Conservation (phyloP, 2,113 vertebrate genomes). For the Telmatochromis sp. region DNA sequence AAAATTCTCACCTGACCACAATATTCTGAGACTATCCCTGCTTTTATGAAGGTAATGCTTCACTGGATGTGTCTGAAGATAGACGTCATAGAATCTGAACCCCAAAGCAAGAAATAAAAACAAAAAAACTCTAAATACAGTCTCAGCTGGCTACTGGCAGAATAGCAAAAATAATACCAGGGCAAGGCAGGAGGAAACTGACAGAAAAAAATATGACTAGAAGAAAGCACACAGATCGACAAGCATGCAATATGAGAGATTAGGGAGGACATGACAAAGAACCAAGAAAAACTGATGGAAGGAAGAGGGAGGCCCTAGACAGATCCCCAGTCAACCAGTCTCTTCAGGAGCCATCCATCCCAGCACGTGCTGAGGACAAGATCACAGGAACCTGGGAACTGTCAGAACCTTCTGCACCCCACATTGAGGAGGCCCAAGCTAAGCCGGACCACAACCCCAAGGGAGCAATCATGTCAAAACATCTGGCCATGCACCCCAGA, state of each 20-base stretch:
- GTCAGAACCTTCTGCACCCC: not conserved
- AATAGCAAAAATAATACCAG: not conserved
- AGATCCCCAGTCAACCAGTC: not conserved
- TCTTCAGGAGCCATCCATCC: not conserved
- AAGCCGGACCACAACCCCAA: not conserved
- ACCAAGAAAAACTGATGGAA: not conserved
- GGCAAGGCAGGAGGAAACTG: not conserved
- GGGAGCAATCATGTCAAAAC: not conserved
- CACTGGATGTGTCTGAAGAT: not conserved
- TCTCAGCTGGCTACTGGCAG: not conserved
- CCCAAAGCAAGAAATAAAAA: not conserved
- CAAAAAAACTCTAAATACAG: not conserved
- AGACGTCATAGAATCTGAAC: not conserved
- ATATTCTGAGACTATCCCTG: not conserved
- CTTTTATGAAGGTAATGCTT: not conserved
- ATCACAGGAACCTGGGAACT: not conserved
- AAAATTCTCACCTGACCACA: not conserved
- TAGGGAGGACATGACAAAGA: not conserved
- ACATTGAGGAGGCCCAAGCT: not conserved
- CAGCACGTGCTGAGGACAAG: not conserved
- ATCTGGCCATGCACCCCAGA: not conserved
- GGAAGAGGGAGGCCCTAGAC: not conserved
- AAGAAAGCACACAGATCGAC: not conserved
- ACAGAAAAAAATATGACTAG: not conserved
- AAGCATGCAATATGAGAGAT: not conserved